phyloP scores from a whole-genome alignment of 2,797 vertebrate species.

The Hydrolagus colliei region DNA sequence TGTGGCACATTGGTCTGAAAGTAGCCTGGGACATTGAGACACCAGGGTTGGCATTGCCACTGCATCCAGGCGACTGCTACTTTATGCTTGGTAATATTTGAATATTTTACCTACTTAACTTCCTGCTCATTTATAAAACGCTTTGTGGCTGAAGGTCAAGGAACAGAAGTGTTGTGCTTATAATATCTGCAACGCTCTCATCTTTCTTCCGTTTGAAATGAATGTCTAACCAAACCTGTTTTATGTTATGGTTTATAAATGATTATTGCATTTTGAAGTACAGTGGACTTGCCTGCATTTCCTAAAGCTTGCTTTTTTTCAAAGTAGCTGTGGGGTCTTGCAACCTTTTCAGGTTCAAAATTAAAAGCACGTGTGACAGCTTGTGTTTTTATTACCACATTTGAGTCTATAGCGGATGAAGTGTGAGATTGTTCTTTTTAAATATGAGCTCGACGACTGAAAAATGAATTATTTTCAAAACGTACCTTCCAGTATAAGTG shows the following conservation, averaged over 20 bases:
- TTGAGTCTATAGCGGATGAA: background rate
- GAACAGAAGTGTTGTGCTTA: conserved; percentile 65
- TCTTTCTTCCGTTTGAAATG: conserved; percentile 51
- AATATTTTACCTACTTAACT: conserved; percentile 40
- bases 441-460: background rate
- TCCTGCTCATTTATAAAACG: conserved; percentile 57
- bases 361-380: background rate
- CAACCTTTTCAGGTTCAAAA: background rate
- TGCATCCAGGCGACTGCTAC: conserved; percentile 88
- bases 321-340: background rate
- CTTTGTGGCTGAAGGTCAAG: conserved; percentile 53
- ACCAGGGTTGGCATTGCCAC: conserved; percentile 80
- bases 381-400: conserved; percentile 1
- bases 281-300: background rate
- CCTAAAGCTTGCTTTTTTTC: background rate
- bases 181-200: conserved; percentile 53
- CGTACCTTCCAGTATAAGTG: background rate
- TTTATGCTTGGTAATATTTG: conserved; percentile 83
- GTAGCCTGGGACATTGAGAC: conserved; percentile 95
- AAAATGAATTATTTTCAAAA: background rate
- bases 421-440: background rate
- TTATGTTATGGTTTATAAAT: conserved; percentile 55
- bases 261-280: conserved; percentile 54
- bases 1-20: conserved; percentile 86
- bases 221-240: conserved; percentile 48